phyloP scores from a whole-genome alignment of 2,888 invertebrate species.

The Drosophila tanythrix region DNA sequence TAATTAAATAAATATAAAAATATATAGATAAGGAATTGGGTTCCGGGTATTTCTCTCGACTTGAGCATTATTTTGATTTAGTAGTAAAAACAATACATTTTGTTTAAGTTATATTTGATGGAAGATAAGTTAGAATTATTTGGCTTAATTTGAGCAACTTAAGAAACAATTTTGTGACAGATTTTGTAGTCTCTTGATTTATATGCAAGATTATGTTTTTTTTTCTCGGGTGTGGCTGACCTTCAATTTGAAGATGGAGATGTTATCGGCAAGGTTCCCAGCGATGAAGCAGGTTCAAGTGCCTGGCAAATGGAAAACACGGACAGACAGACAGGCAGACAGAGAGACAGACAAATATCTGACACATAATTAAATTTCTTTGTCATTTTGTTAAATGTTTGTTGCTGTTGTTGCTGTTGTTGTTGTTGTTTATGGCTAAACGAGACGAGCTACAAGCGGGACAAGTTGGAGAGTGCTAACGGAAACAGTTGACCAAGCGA shows the following conservation, averaged over 20 bases:
- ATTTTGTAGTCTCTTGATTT: constrained; percentile 6
- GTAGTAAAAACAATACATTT: background rate
- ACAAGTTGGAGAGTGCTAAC: constrained; percentile 64
- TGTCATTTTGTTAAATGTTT: constrained; percentile 36
- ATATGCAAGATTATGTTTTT: background rate
- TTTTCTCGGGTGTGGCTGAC: constrained; percentile 9
- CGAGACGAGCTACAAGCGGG: constrained; percentile 57
- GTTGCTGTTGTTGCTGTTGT: constrained; percentile 7
- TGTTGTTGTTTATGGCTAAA: constrained; percentile 44
- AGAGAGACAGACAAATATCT: constrained; percentile 19
- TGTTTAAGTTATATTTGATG: background rate
- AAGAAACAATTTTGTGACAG: background rate
- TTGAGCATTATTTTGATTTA: background rate
- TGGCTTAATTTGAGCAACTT: background rate
- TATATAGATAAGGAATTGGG: too few species aligned
- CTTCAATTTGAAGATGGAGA: constrained; percentile 23
- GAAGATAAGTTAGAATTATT: background rate
- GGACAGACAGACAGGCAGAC: background rate
- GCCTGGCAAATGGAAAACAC: constrained; percentile 29
- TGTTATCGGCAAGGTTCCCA: constrained; percentile 42
- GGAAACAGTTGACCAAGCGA: constrained; percentile 60
- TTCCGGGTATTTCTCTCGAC: background rate
- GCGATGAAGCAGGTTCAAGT: constrained; percentile 38
- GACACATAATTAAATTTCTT: constrained; percentile 51
- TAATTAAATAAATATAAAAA: background rate